phyloP scores from a whole-genome alignment of 2,797 vertebrate genomes.

The Sebastes matsubarae region DNA sequence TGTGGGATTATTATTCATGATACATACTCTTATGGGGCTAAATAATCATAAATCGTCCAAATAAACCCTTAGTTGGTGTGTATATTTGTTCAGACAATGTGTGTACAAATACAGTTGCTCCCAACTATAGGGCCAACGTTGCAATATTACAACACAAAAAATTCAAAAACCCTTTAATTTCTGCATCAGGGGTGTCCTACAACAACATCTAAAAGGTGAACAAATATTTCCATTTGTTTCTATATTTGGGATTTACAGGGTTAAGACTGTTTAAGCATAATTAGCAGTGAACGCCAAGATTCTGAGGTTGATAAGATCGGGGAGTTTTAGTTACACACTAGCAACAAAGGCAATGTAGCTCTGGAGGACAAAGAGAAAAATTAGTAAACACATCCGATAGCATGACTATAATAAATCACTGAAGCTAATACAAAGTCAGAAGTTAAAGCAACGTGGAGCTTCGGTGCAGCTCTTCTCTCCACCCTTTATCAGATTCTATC shows the following conservation, averaged over 20 bases:
- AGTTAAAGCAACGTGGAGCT: slow-evolving; percentile 27
- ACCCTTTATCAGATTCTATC: slow-evolving; percentile 40
- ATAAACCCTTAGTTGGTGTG: no score
- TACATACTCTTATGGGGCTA: no score
- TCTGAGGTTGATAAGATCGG: background rate
- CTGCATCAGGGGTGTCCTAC: no score
- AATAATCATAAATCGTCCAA: no score
- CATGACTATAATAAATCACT: background rate
- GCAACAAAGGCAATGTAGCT: background rate
- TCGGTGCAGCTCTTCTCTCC: slow-evolving; percentile 12
- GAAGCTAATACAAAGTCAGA: background rate
- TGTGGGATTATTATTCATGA: no score
- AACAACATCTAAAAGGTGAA: no score
- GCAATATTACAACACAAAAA: no score
- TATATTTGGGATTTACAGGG: no score
- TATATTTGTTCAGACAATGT: no score
- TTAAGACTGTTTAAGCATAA: background rate
- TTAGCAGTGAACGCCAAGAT: background rate
- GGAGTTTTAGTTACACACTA: background rate
- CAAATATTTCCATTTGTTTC: no score
- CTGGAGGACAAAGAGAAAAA: slow-evolving; percentile 1
- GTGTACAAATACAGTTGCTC: no score
- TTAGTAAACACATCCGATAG: background rate
- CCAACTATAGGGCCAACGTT: no score
- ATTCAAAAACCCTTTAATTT: rapidly evolving